A percentile compares a stretch with the other conserved stretches of the same genome.
Conservation (phyloP, 2,113 vertebrate genomes). For the Myotis yumanensis region DNA sequence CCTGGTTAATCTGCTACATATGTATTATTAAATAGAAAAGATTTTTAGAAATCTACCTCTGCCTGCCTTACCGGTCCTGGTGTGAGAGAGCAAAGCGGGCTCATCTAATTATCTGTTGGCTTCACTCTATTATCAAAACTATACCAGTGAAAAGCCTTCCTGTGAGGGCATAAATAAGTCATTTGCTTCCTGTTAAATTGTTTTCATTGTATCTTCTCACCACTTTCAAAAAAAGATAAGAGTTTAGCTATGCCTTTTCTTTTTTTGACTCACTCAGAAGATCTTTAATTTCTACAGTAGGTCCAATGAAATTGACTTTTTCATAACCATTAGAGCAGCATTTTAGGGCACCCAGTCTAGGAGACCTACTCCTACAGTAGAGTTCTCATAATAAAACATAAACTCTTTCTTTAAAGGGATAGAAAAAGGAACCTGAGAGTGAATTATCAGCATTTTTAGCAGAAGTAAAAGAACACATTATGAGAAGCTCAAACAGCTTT, state of each 20-base stretch:
- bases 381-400: neutral
- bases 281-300: conserved; percentile 26
- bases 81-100: neutral
- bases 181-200: neutral
- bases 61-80: neutral
- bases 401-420: neutral
- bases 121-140: neutral
- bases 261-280: neutral
- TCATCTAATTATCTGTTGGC: neutral
- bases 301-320: neutral
- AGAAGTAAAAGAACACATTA: neutral
- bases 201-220: neutral
- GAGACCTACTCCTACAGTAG: neutral
- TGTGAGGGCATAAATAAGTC: neutral
- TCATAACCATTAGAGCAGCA: neutral
- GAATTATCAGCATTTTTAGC: neutral
- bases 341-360: neutral
- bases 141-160: neutral
- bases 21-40: conserved; percentile 11
- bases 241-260: neutral
- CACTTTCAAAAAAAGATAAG: neutral
- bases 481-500: neutral
- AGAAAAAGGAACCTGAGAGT: neutral
- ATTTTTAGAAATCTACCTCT: neutral
- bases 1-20: neutral